phyloP scores from a whole-genome alignment of 2,888 invertebrate species.

The Galerucella calmariensis region DNA sequence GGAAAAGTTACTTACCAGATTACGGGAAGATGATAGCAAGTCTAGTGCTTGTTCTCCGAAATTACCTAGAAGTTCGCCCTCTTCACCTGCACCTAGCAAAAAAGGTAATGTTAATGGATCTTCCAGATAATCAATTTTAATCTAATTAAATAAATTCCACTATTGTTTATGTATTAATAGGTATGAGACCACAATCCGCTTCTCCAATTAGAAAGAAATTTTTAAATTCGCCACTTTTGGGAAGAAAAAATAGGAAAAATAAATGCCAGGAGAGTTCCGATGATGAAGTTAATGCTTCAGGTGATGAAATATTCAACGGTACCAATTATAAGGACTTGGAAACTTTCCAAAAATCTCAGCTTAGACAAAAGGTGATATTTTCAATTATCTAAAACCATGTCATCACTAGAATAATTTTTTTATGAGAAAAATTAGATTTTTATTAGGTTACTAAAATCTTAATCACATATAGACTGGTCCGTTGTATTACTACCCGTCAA shows the following conservation, averaged over 20 bases:
- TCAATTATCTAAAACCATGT: background rate
- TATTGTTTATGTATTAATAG: slow-evolving; percentile 45
- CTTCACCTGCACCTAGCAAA: slow-evolving; percentile 78
- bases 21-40: slow-evolving; percentile 68
- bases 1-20: slow-evolving; percentile 69
- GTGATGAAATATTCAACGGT: slow-evolving; percentile 72
- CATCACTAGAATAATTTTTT: background rate
- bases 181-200: slow-evolving; percentile 80
- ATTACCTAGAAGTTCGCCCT: slow-evolving; percentile 81
- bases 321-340: slow-evolving; percentile 87
- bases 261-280: slow-evolving; percentile 81
- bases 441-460: no score
- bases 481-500: no score
- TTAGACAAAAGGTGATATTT: slow-evolving; percentile 82
- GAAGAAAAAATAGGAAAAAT: slow-evolving; percentile 79
- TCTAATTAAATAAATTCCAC: no score
- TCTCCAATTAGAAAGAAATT: slow-evolving; percentile 83
- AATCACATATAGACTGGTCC: no score
- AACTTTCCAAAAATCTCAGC: slow-evolving; percentile 91
- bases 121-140: no score
- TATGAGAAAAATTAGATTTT: no score
- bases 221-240: slow-evolving; percentile 85
- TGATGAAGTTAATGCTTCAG: slow-evolving; percentile 75
- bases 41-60: slow-evolving; percentile 69
- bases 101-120: slow-evolving; percentile 63